These are phyloP conservation scores for Cyphomyrus discorhynchus DNA, from an alignment of 2,113 vertebrate species.

Conservation along the genomic window DNA sequence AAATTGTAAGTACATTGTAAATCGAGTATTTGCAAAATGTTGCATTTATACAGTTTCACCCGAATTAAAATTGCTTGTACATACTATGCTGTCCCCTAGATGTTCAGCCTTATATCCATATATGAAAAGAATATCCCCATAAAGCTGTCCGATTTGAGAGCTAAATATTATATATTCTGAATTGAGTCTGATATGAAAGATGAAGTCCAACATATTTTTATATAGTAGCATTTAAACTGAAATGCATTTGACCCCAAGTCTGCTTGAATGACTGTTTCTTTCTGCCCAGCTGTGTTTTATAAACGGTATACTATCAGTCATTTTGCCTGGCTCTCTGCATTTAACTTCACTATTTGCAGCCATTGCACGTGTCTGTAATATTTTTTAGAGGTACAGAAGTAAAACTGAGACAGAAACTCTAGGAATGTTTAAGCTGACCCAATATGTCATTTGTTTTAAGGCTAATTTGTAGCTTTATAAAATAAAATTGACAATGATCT, in stretches of 20 bases:
- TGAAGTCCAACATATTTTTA: not conserved
- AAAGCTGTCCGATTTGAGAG: not conserved
- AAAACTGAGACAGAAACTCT: not conserved
- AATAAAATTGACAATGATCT: conserved; percentile 10
- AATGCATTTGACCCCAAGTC: conserved; percentile 14
- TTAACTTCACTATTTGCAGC: conserved; percentile 12
- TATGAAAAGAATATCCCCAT: conserved; percentile 6
- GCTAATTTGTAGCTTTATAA: conserved; percentile 9
- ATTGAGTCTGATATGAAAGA: not conserved
- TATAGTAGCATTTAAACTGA: conserved; percentile 4
- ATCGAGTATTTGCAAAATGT: not conserved
- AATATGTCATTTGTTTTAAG: not conserved
- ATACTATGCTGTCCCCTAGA: not conserved
- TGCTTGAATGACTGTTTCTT: conserved; percentile 11
- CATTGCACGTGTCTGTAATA: conserved; percentile 8
- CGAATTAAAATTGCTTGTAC: not conserved
- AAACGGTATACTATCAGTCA: not conserved
- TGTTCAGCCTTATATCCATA: not conserved
- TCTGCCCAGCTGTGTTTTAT: not conserved
- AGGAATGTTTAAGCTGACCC: conserved; percentile 6
- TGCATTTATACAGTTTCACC: not conserved
- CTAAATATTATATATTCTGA: not conserved
- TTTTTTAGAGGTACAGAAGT: conserved; percentile 13
- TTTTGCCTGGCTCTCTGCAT: conserved; percentile 12
- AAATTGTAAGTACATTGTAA: not conserved